Conservation (phyloP, 2,113 vertebrate species). For the Pygoscelis antarcticus region DNA sequence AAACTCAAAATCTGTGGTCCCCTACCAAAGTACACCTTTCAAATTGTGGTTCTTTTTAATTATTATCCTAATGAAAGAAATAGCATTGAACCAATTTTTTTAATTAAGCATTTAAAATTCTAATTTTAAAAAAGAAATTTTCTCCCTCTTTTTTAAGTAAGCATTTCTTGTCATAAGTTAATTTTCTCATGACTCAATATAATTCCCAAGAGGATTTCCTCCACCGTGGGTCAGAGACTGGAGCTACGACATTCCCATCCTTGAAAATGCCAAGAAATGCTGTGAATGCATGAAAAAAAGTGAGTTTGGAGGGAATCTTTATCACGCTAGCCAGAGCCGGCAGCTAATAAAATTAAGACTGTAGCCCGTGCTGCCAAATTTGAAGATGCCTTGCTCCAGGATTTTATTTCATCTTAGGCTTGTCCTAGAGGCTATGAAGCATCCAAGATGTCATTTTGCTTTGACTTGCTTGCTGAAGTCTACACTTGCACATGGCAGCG, state of each 20-base stretch:
- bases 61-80: background rate
- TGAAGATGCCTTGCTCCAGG: background rate
- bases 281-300: background rate
- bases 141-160: background rate
- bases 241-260: background rate
- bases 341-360: background rate
- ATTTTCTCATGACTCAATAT: background rate
- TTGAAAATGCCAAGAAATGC: background rate
- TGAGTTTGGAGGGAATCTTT: background rate
- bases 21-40: background rate
- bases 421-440: background rate
- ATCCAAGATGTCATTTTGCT: background rate
- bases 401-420: background rate
- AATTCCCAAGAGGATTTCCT: background rate
- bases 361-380: background rate
- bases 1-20: background rate
- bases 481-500: rapidly evolving
- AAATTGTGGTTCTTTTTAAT: background rate
- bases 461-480: background rate
- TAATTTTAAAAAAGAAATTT: background rate
- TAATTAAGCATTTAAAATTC: background rate
- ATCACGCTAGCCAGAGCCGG: background rate
- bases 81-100: rapidly evolving
- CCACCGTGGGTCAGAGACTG: background rate
- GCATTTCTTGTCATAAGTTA: background rate